These are phyloP conservation scores for Xiphorhynchus elegans DNA, from an alignment of 2,113 vertebrate genomes.

Conservation along the genomic window DNA sequence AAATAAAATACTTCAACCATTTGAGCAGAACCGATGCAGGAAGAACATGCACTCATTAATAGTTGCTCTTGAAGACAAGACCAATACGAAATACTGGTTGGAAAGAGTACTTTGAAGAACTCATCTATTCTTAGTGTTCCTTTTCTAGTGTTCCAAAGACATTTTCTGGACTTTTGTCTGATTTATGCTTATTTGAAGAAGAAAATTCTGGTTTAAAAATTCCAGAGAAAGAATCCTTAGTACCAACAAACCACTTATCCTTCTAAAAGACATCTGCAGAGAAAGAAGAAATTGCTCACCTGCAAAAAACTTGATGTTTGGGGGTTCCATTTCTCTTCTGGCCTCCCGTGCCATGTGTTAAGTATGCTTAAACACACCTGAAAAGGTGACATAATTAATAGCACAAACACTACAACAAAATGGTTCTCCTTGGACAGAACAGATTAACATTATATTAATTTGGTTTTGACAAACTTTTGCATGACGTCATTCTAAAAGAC, in stretches of 20 bases:
- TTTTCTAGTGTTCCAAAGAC: not conserved
- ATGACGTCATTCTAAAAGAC: not conserved
- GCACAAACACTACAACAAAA: not conserved
- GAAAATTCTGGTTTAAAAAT: not conserved
- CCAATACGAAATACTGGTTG: not conserved
- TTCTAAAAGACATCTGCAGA: not conserved
- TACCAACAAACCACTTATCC: not conserved
- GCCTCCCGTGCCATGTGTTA: conserved; percentile 98
- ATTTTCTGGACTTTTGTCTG: not conserved
- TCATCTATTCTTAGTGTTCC: not conserved
- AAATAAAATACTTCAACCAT: not conserved
- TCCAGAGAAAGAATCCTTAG: not conserved
- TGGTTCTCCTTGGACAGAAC: not conserved
- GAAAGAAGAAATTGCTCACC: conserved; percentile 77
- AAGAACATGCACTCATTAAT: not conserved
- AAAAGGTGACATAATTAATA: not conserved
- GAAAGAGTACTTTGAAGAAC: not conserved
- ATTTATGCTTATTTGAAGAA: not conserved
- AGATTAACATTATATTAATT: not conserved
- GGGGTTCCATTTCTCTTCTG: conserved; percentile 99
- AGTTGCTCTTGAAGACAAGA: not conserved
- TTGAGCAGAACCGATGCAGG: not conserved
- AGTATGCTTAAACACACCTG: conserved; percentile 99
- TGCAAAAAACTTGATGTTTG: conserved; percentile 99
- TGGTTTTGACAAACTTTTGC: not conserved